Evolutionary conservation across 2,113 vertebrate genomes (phyloP).

Genomic region (Macrotus californicus): DNA sequence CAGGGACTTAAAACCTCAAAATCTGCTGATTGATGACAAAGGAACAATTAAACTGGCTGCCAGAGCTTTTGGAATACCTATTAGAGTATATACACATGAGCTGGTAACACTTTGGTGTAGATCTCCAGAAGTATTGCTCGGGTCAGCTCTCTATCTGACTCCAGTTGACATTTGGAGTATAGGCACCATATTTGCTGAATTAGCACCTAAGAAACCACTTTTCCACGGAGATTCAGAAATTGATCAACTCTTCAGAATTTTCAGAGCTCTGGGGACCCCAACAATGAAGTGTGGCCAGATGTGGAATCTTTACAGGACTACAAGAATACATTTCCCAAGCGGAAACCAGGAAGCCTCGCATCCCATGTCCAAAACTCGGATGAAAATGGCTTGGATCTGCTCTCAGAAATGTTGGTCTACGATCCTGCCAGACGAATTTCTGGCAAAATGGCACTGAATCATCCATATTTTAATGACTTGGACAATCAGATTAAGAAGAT

Average conservation of each 20-base stretch:
- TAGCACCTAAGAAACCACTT: constrained; percentile 95
- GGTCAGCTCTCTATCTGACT: constrained; percentile 93
- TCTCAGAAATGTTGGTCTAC: too few relatives aligned
- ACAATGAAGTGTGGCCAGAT: constrained; percentile 97
- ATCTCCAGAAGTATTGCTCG: constrained; percentile 95
- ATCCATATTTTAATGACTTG: too few relatives aligned
- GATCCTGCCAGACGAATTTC: too few relatives aligned
- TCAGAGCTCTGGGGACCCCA: constrained; percentile 96
- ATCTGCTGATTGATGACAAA: constrained; percentile 96
- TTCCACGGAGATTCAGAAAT: constrained; percentile 99
- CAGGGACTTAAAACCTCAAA: constrained; percentile 97
- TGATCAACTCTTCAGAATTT: constrained; percentile 98
- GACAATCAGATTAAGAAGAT: too few relatives aligned
- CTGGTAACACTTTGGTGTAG: constrained; percentile 98
- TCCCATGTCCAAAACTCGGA: constrained; percentile 93
- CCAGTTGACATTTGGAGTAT: constrained; percentile 98
- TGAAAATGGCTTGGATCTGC: constrained; percentile 91
- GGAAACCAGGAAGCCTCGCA: constrained; percentile 90
- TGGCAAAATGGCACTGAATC: too few relatives aligned
- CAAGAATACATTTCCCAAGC: constrained; percentile 97
- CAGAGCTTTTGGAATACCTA: constrained; percentile 96
- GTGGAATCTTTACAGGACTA: constrained; percentile 98
- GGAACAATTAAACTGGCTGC: constrained; percentile 97
- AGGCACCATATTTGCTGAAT: constrained; percentile 97
- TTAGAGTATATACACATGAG: constrained; percentile 97